phyloP scores from a whole-genome alignment of 2,888 invertebrate species.

The Patella depressa region DNA sequence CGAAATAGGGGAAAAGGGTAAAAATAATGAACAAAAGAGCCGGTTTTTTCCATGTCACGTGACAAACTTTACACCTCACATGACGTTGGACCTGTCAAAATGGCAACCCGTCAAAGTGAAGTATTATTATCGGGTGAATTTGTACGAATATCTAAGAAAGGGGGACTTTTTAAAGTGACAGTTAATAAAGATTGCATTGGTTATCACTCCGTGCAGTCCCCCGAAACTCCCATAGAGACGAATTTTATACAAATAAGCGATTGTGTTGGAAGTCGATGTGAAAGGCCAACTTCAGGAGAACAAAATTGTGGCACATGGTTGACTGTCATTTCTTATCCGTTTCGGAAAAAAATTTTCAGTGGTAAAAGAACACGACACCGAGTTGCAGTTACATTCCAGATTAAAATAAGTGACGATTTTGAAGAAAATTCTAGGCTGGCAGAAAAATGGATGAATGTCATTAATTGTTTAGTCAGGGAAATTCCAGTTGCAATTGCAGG shows the following conservation, averaged over 20 bases:
- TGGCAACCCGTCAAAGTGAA: constrained; percentile 48
- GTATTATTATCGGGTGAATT: constrained; percentile 52
- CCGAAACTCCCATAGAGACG: constrained; percentile 38
- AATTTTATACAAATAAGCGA: constrained; percentile 57
- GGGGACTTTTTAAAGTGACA: constrained; percentile 45
- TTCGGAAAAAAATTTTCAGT: constrained; percentile 56
- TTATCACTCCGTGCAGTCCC: constrained; percentile 39
- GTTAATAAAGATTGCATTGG: constrained; percentile 46
- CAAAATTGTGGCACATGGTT: constrained; percentile 30
- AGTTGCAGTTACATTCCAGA: constrained; percentile 54
- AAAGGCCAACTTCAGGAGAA: constrained; percentile 37
- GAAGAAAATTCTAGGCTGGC: constrained; percentile 55
- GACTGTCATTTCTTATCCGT: constrained; percentile 64
- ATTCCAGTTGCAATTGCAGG: constrained; percentile 27
- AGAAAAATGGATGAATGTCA: constrained; percentile 54
- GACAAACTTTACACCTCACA: constrained; percentile 20
- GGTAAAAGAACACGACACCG: constrained; percentile 54
- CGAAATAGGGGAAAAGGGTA: too few relatives aligned
- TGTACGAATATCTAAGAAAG: constrained; percentile 51
- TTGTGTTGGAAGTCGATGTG: constrained; percentile 63
- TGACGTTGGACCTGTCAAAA: constrained; percentile 29
- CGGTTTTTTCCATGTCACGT: constrained; percentile 24
- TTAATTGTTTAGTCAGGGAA: constrained; percentile 43
- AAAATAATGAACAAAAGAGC: too few relatives aligned
- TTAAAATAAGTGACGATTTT: constrained; percentile 41